A percentile compares a stretch with the other conserved stretches of the same genome.
Evolutionary conservation across 2,888 invertebrate species (phyloP).

Genomic region (Trachelus troglodyta): DNA sequence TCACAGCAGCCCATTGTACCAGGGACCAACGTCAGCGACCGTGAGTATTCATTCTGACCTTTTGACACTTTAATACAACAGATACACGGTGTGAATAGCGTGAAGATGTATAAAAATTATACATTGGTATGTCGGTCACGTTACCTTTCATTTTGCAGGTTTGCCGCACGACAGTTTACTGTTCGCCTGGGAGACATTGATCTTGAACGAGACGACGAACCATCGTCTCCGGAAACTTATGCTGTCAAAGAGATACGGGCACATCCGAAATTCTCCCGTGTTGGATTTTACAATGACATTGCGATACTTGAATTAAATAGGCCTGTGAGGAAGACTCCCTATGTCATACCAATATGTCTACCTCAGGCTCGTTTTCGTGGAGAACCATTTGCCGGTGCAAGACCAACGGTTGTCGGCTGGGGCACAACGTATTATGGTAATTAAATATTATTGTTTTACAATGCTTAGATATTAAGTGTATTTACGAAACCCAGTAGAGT

Average conservation of each 20-base stretch:
- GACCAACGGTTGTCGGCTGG: slow-evolving; percentile 93
- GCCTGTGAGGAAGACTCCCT: slow-evolving; percentile 83
- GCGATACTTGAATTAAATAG: slow-evolving; percentile 82
- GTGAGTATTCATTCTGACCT: slow-evolving; percentile 69
- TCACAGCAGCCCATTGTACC: slow-evolving; percentile 95
- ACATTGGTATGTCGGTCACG: neutral
- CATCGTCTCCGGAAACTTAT: slow-evolving; percentile 84
- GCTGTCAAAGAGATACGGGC: slow-evolving; percentile 82
- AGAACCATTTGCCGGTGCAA: slow-evolving; percentile 78
- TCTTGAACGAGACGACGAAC: slow-evolving; percentile 84
- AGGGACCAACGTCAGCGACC: slow-evolving; percentile 88
- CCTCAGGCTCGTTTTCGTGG: slow-evolving; percentile 73
- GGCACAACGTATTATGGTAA: slow-evolving; percentile 87
- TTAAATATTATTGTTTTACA: slow-evolving; percentile 1
- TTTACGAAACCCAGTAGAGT: too few relatives aligned
- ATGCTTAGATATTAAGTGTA: too few relatives aligned
- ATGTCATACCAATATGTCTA: slow-evolving; percentile 88
- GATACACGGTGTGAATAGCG: too few relatives aligned
- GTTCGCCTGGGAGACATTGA: slow-evolving; percentile 91
- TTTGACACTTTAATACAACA: slow-evolving; percentile 3
- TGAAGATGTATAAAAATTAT: too few relatives aligned
- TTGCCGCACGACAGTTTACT: slow-evolving; percentile 88
- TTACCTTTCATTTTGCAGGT: slow-evolving; percentile 69
- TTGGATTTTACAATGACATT: slow-evolving; percentile 96
- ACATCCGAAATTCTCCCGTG: slow-evolving; percentile 86